These are phyloP conservation scores for Tenualosa ilisha DNA, from an alignment of 2,797 vertebrate genomes.

Conservation along the genomic window DNA sequence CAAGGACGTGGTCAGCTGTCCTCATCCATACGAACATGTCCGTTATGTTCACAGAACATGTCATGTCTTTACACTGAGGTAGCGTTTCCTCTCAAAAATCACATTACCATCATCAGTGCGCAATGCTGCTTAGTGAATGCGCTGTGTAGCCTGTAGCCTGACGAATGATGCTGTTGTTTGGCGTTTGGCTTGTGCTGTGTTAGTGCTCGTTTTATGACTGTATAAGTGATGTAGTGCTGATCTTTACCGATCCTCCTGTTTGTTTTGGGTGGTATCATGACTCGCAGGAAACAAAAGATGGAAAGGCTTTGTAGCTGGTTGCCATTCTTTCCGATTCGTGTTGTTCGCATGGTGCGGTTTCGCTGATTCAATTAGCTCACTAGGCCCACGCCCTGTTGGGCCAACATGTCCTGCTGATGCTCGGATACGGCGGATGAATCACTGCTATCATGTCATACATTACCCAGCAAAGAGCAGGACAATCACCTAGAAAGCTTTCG, in stretches of 20 bases:
- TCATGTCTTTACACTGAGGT: background rate
- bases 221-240: background rate
- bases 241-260: too few relatives aligned
- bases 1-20: background rate
- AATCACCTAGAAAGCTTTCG: background rate
- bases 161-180: background rate
- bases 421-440: constrained; percentile 16
- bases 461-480: background rate
- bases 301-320: background rate
- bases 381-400: constrained; percentile 79
- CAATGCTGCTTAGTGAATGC: background rate
- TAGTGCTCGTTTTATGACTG: background rate
- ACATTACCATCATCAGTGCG: background rate
- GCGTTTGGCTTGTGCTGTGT: background rate
- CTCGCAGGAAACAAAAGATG: background rate
- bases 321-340: constrained; percentile 30
- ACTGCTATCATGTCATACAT: background rate
- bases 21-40: background rate
- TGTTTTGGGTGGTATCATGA: background rate
- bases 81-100: background rate
- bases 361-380: constrained; percentile 48
- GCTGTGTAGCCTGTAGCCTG: background rate
- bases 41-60: background rate
- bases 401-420: constrained; percentile 17
- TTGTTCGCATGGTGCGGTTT: constrained; percentile 70